These are phyloP conservation scores for Rhinolophus sinicus DNA, from an alignment of 2,113 vertebrate species.

Conservation along the genomic window DNA sequence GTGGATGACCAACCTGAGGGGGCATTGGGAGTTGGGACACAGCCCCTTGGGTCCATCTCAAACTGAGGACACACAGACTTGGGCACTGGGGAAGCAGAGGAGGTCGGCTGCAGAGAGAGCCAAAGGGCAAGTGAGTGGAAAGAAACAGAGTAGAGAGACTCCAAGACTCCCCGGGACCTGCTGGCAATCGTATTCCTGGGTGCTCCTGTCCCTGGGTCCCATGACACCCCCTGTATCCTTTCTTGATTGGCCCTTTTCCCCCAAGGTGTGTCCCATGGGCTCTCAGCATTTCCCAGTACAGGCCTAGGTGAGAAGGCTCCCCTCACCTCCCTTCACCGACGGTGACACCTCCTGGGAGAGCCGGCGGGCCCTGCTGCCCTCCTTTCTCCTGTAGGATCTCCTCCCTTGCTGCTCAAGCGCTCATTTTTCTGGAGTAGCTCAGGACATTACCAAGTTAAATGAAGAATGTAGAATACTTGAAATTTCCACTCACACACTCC, in stretches of 20 bases:
- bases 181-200: not conserved
- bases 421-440: not conserved
- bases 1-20: accelerated
- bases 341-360: accelerated
- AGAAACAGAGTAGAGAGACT: accelerated
- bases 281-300: not conserved
- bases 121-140: accelerated
- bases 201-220: not conserved
- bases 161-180: not conserved
- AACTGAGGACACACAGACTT: accelerated
- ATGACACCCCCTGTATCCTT: accelerated
- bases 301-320: not conserved
- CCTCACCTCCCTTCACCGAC: no score
- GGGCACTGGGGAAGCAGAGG: not conserved
- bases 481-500: slow-evolving; percentile 71
- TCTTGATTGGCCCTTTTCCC: accelerated
- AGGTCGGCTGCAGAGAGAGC: not conserved
- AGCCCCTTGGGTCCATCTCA: not conserved
- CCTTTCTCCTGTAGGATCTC: not conserved
- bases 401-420: not conserved
- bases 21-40: no score
- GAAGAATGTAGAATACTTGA: slow-evolving; percentile 58
- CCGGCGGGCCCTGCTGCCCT: accelerated
- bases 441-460: not conserved
- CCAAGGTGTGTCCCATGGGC: accelerated